Base-by-base conservation (phyloP, 1,140 invertebrate species). In the Goniozus legneri region DNA sequence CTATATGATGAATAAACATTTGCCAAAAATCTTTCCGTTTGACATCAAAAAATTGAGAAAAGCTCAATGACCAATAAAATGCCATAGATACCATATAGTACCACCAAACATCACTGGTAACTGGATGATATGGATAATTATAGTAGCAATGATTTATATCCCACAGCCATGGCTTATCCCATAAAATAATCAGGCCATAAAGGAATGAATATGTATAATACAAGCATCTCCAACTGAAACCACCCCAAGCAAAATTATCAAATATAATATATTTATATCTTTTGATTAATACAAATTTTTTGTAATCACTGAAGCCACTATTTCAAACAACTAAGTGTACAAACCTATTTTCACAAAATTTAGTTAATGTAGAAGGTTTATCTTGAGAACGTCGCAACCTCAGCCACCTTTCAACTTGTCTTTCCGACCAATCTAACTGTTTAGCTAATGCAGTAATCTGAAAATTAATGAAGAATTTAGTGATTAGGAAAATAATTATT, bases 1-100 rank as follows among this genome's bases (percentile, higher is more conserved):
- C 89, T 63, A 95, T 84, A 67, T 99, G 95, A 77, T 98, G 96
- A 36, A 96, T 80, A 68, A 97, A 95, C 95, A 98, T 98, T 80
- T 98, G 92, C 87, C 90, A 92, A 74, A 98, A 98, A 77, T 98
- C 96, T 79, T 95, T 93, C 38, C 89, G 81, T 60, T 88, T 91
- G 30, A 93, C 86, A 74, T 98, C 95, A 66, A 89, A 88, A 76
- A 96, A 97, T 70, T 97, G 92, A 13, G 91, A 92, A 31, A 94
- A 82, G 35, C 92, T 87, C 39, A 98, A 77, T 4, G 95, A 89
- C 87, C 94, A 94, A 73, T 99, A 99, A 77, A 98, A 98, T 35
- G 89, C 84, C 60, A 94, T 83, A 16, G 94, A 93, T 45, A 95
- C 80, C 84, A 96, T 94, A 76, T 98, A 98, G 72, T 98, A 97